These are phyloP conservation scores for Maconellicoccus hirsutus DNA, from an alignment of 1,140 invertebrate species.

Conservation along the genomic window DNA sequence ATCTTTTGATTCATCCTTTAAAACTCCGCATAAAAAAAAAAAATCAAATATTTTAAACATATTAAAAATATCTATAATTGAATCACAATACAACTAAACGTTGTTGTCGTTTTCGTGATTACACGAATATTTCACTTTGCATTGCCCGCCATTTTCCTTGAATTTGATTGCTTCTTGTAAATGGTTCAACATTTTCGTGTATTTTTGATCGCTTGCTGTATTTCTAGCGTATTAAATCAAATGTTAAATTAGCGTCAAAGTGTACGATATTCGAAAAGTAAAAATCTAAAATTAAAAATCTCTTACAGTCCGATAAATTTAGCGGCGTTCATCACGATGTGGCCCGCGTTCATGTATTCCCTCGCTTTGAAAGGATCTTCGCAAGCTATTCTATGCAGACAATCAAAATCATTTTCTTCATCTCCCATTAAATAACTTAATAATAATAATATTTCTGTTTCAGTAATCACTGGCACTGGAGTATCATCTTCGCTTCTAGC, in stretches of 20 bases:
- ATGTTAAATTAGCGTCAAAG: not conserved
- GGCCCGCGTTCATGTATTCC: conserved; percentile 59
- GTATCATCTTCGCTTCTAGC: conserved; percentile 39
- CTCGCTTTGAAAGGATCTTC: conserved; percentile 55
- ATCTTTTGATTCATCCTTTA: no score
- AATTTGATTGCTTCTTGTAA: conserved; percentile 18
- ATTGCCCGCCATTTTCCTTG: conserved; percentile 1
- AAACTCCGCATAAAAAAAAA: no score
- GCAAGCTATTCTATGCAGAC: conserved; percentile 61
- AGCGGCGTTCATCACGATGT: conserved; percentile 50
- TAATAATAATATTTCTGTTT: conserved; percentile 53
- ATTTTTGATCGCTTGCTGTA: not conserved
- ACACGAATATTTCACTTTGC: conserved; percentile 13
- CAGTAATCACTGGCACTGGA: conserved; percentile 39
- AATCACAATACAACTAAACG: not conserved
- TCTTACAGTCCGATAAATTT: conserved; percentile 4
- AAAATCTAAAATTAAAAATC: not conserved
- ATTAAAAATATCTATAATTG: no score
- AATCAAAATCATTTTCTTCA: conserved; percentile 49
- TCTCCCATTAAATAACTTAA: conserved; percentile 55
- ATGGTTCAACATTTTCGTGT: conserved; percentile 17
- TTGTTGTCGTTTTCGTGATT: not conserved
- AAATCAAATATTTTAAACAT: no score
- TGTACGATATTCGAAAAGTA: not conserved
- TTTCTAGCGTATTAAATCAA: conserved; percentile 19